Base-by-base conservation (phyloP, 1,140 invertebrate genomes). In the Stenopsyche tienmushanensis region DNA sequence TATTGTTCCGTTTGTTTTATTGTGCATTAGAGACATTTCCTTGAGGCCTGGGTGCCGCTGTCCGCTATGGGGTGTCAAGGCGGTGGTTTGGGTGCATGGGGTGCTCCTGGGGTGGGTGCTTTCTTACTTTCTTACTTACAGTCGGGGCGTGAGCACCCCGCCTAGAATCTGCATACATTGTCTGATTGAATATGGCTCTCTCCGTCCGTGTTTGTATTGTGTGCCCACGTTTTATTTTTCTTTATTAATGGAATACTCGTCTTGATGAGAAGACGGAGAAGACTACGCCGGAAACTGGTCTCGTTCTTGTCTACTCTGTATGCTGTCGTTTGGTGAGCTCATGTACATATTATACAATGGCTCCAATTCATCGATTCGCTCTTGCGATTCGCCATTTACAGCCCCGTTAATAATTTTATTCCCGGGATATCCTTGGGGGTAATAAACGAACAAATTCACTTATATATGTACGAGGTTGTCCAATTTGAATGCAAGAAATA, bases 121-220 rank as follows among this genome's bases (percentile, higher is more conserved):
- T 57, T 55, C 66, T 57, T 44, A 47, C 59, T 60, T 59, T 57
- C 66, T 60, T 60, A 64, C 45, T 52, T 62, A 52, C 45, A 50
- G 26, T n/a, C 59, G 25, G 45, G 39, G 39, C 42, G 21, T 47
- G 57, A 44, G 57, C 18, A 44, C 42, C 39, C 65, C 58, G 41
- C 50, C 59, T 54, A 20, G 60, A 62, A 66, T 69, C 64, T 69
- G 67, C 67, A 69, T 69, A 69, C 64, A 69, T 69, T 69, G 67
- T 69, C 64, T 69, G 64, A 69, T 69, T 69, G 67, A 69, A 69
- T 69, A 69, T 67, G 60, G 39, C 58, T 18, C 21, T 21, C 42
- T 44, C 18, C 58, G 24, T 42, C 52, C 21, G 18, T 69, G 58
- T 69, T 65, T 69, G 44, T 65, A 58, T 49, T 60, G 42, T 60